phyloP scores from a whole-genome alignment of 2,113 vertebrate species.

The Rhombomys opimus region DNA sequence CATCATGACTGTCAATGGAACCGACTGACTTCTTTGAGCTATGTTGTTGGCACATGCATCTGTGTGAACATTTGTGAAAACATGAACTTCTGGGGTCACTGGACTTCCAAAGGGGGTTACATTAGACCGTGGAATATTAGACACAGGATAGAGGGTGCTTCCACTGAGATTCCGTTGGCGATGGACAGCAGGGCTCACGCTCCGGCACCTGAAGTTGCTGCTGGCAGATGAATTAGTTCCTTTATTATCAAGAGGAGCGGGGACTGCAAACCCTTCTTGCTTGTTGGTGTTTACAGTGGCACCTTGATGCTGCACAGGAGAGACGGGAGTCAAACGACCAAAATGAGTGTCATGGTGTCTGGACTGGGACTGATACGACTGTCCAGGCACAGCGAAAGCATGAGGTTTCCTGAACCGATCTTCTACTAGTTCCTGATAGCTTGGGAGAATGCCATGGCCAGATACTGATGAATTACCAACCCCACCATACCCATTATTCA shows the following conservation, averaged over 20 bases:
- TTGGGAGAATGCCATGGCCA: slow-evolving; percentile 92
- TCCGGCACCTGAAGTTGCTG: slow-evolving; percentile 94
- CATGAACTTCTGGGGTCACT: slow-evolving; percentile 92
- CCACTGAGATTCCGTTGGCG: slow-evolving; percentile 95
- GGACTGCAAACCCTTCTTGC: slow-evolving; percentile 98
- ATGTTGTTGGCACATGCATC: slow-evolving; percentile 92
- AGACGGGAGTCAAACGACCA: slow-evolving; percentile 96
- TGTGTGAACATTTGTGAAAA: slow-evolving; percentile 91
- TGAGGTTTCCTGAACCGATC: slow-evolving; percentile 98
- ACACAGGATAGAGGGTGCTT: slow-evolving; percentile 89
- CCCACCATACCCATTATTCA: slow-evolving; percentile 94
- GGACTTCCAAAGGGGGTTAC: slow-evolving; percentile 93
- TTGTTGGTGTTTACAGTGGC: slow-evolving; percentile 89
- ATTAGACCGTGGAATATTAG: slow-evolving; percentile 90
- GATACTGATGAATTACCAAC: slow-evolving; percentile 87
- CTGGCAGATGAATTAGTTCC: slow-evolving; percentile 85
- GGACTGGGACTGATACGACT: slow-evolving; percentile 93
- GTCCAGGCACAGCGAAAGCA: slow-evolving; percentile 96
- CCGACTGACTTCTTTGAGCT: slow-evolving; percentile 97
- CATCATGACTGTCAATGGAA: slow-evolving; percentile 99
- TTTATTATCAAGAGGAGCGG: slow-evolving; percentile 97
- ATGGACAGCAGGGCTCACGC: slow-evolving; percentile 96
- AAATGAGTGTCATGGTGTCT: slow-evolving; percentile 94
- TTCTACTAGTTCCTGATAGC: slow-evolving; percentile 97
- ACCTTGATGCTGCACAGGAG: slow-evolving; percentile 95